Evolutionary conservation across 2,888 invertebrate genomes (phyloP).

Genomic region (Tuta absoluta): DNA sequence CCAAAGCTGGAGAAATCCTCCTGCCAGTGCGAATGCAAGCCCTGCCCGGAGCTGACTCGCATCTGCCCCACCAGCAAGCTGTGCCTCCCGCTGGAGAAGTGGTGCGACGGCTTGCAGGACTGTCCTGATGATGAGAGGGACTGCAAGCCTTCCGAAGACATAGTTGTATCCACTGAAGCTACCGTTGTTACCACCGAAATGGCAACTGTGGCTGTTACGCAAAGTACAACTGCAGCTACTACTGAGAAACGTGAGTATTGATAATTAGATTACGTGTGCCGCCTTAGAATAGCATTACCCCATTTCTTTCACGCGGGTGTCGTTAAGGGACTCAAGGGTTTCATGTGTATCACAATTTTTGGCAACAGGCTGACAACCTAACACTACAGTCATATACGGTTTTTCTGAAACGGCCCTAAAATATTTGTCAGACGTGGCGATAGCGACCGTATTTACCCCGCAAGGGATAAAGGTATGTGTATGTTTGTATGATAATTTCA

Average conservation of each 20-base stretch:
- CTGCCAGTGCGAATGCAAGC: slow-evolving; percentile 88
- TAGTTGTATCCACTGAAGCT: slow-evolving; percentile 44
- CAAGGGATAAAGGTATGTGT: too few species aligned
- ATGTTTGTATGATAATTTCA: too few species aligned
- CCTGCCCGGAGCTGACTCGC: slow-evolving; percentile 84
- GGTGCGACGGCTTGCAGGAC: slow-evolving; percentile 91
- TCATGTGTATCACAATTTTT: too few species aligned
- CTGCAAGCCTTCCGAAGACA: slow-evolving; percentile 69
- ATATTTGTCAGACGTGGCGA: too few species aligned
- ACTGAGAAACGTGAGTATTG: slow-evolving; percentile 53
- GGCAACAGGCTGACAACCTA: too few species aligned
- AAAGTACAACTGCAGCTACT: slow-evolving; percentile 31
- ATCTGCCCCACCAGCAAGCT: slow-evolving; percentile 88
- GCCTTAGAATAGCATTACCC: too few species aligned
- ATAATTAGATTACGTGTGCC: neutral
- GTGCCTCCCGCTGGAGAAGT: slow-evolving; percentile 85
- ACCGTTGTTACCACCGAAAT: slow-evolving; percentile 48
- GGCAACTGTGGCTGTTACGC: slow-evolving; percentile 39
- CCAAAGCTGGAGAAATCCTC: slow-evolving; percentile 80
- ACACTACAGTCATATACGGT: too few species aligned
- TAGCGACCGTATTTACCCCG: too few species aligned
- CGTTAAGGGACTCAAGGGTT: too few species aligned
- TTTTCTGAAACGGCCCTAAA: too few species aligned
- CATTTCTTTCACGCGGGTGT: too few species aligned
- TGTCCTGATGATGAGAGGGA: slow-evolving; percentile 91